Conservation (phyloP, 1,140 invertebrate genomes). For the roundworm (Caenorhabditis elegans) region DNA sequence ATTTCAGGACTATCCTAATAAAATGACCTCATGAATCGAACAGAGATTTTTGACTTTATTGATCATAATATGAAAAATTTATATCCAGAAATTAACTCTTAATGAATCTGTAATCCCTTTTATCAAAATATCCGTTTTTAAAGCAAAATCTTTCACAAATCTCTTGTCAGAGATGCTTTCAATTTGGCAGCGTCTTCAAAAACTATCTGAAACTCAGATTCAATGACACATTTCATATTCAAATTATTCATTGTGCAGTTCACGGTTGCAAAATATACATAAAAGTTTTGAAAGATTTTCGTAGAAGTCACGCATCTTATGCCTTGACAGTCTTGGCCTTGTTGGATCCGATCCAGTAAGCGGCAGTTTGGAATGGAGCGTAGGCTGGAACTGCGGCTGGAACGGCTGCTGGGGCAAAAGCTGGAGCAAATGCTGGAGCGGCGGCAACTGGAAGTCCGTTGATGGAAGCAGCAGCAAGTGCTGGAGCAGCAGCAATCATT, state of each 20-base stretch:
- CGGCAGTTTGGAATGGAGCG: constrained; percentile 48
- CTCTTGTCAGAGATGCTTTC: too few species aligned
- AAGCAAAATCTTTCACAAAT: too few species aligned
- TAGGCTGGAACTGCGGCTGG: constrained; percentile 43
- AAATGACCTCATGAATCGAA: too few species aligned
- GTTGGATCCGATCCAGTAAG: constrained; percentile 48
- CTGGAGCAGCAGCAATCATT: constrained; percentile 6
- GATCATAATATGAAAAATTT: too few species aligned
- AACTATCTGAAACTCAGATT: too few species aligned
- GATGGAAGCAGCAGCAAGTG: background rate
- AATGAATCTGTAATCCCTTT: too few species aligned
- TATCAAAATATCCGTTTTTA: too few species aligned
- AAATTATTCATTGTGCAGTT: background rate
- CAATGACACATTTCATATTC: too few species aligned
- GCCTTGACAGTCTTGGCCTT: constrained; percentile 44
- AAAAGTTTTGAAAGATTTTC: background rate
- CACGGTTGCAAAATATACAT: constrained; percentile 12
- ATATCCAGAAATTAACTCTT: too few species aligned
- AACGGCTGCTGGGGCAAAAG: constrained; percentile 1
- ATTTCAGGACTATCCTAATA: too few species aligned
- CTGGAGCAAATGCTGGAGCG: background rate
- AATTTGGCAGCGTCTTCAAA: too few species aligned
- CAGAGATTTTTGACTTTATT: too few species aligned
- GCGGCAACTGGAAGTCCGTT: background rate
- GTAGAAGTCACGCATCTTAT: background rate